Base-by-base conservation (phyloP, 1,140 invertebrate genomes). In the Oscheius sp. region DNA sequence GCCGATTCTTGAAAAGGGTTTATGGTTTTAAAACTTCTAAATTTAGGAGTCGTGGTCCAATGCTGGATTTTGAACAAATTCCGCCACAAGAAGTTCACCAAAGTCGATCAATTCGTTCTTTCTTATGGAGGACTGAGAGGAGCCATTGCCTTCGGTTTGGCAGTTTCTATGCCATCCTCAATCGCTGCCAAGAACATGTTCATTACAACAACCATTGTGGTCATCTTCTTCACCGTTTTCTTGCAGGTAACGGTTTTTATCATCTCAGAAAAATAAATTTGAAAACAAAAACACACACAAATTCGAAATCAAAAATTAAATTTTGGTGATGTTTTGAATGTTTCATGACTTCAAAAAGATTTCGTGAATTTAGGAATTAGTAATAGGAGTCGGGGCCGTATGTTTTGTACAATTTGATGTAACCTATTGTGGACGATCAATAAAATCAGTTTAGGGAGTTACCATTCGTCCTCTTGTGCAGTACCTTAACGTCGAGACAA, bases 221-320 rank as follows among this genome's bases (percentile, higher is more conserved):
- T 88, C 26, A 86, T 88, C 46, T 87, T 85, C 73, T 89, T 89
- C 77, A 89, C 88, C 3, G 86, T 88, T 2, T 87, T 88, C 79
- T 68, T 88, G 3, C 87, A 88, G 85, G 86, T 73, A 58, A n/a
- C 3, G 26, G 23, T 3, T 70, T 68, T 64, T 70, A 13, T 3
- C 32, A 69, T 3, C 20, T 23, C 10, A 13, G 63, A 28, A 29
- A 26, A 7, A 15, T 23, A 26, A 64, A 28, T 15, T 68, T 67
- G 28, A 70, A 26, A 13, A 55, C 4, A 55, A 4, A n/a, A n/a
- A n/a, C n/a, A n/a, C n/a, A n/a, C n/a, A n/a, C n/a, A n/a, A n/a
- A n/a, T n/a, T n/a, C n/a, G n/a, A n/a, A n/a, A n/a, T n/a, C n/a
- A n/a, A n/a, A n/a, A n/a, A n/a, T n/a, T n/a, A n/a, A n/a, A n/a